Evolutionary conservation across 2,113 vertebrate genomes (phyloP), one percentile per base, ranked within the genome.

Genomic region (Tragulus kanchil): DNA sequence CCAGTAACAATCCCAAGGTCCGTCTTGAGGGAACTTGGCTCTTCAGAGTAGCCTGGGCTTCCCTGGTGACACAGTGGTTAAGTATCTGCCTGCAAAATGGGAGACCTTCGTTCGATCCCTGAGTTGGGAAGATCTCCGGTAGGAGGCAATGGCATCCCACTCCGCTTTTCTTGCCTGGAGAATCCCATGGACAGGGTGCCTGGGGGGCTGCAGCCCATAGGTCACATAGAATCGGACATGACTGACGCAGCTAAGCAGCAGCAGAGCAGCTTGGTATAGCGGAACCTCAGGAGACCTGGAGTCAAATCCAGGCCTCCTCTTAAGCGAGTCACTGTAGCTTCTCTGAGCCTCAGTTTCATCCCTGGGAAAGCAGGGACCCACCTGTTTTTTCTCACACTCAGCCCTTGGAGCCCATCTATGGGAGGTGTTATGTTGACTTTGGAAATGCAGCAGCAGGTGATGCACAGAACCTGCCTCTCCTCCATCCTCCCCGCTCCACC

Each of bases 331-430:
- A 0, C 12, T 21, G 17, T 3, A 54, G 69, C 54, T n/a, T 69
- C 85, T 62, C 85, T 54, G 95, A 69, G 79, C 52, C 10, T 78
- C 14, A 2, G 69, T 48, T 59, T 90, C 28, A 42, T 77, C 12
- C 5, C 21, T 31, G 0, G 0, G 23, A 50, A 90, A 77, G 15
- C 50, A 58, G 15, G 52, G 21, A 59, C 3, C 58, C 8, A 0
- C 45, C 45, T 23, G 21, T 36, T 67, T 15, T 3, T 56, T 64
- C 36, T 16, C 75, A n/a, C 75, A 3, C 2, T 54, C 50, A 54
- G 26, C 50, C 28, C 8, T 9, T 15, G 8, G 17, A 79, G 77
- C 52, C 52, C 10, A 0, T n/a, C 10, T n/a, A 52, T 56, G 28
- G 8, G 16, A 7, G 77, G 77, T n/a, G 26, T 28, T 54, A 21